Evolutionary conservation across 2,888 invertebrate species (phyloP).

Genomic region (Phaedon cochleariae): DNA sequence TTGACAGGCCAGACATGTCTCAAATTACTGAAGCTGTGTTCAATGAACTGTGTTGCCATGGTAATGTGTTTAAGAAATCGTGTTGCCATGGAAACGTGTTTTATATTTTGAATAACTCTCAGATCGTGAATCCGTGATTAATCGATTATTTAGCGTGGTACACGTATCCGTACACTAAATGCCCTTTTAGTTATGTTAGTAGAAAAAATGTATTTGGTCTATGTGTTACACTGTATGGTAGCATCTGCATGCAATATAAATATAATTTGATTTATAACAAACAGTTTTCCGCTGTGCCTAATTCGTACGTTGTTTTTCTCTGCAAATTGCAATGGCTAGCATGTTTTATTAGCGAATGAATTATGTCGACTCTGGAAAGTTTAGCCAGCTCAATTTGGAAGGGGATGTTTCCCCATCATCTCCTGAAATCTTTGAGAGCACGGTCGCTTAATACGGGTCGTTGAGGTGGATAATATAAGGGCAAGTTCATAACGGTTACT

Average conservation of each 20-base stretch:
- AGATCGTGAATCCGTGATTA: no score
- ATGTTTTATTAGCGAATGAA: slow-evolving; percentile 22
- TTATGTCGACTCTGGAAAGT: slow-evolving; percentile 1
- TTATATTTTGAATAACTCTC: no score
- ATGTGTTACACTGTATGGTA: no score
- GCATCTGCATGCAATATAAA: not conserved
- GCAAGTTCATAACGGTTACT: not conserved
- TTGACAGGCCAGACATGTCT: no score
- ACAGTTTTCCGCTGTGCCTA: slow-evolving; percentile 10
- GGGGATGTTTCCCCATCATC: not conserved
- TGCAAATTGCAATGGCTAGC: slow-evolving; percentile 14
- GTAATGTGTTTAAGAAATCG: no score
- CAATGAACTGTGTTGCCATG: no score
- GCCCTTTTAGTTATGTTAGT: no score
- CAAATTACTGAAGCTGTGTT: no score
- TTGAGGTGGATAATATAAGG: not conserved
- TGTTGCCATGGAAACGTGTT: no score
- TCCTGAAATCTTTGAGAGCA: not conserved
- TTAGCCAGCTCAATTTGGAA: not conserved
- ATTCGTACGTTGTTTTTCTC: slow-evolving; percentile 21
- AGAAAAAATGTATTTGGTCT: no score
- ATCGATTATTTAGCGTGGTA: no score
- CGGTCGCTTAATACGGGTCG: not conserved
- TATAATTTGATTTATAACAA: not conserved
- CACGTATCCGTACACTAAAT: no score